Conservation (phyloP, 2,888 invertebrate species). For the Mimumesa dahlbomi region DNA sequence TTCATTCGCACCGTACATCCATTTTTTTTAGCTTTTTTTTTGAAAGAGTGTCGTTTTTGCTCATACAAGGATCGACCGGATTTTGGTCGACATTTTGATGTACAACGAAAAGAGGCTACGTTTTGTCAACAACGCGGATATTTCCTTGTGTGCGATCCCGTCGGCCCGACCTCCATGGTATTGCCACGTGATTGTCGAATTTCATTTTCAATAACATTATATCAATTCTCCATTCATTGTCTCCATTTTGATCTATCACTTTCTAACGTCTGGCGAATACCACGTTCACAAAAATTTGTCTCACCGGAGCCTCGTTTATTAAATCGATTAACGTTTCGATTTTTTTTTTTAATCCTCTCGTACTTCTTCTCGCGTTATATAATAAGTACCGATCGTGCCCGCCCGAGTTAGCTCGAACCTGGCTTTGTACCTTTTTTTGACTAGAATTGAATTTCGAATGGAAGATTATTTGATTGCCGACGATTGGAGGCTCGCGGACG, state of each 20-base stretch:
- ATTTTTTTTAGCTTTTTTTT: slow-evolving; percentile 72
- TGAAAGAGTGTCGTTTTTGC: slow-evolving; percentile 77
- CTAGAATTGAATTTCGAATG: slow-evolving; percentile 79
- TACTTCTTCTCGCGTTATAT: slow-evolving; percentile 29
- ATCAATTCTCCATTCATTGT: background rate
- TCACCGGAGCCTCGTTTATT: background rate
- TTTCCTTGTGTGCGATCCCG: slow-evolving; percentile 72
- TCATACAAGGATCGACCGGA: slow-evolving; percentile 72
- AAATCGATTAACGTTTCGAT: slow-evolving; percentile 12
- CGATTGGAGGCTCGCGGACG: slow-evolving; percentile 17
- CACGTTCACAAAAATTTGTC: background rate
- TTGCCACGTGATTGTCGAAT: slow-evolving; percentile 35
- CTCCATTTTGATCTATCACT: background rate
- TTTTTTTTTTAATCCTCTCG: background rate
- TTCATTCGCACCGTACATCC: slow-evolving; percentile 80
- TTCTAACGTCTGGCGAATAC: background rate
- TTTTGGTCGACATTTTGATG: slow-evolving; percentile 69
- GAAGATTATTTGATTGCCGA: slow-evolving; percentile 45
- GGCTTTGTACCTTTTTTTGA: slow-evolving; percentile 79
- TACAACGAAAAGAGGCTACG: slow-evolving; percentile 80
- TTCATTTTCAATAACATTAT: slow-evolving; percentile 23
- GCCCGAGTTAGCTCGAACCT: slow-evolving; percentile 57
- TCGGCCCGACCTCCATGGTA: slow-evolving; percentile 43
- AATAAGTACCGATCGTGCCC: slow-evolving; percentile 78
- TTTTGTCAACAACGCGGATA: slow-evolving; percentile 79